Percentiles rank a stretch among this genome's conserved stretches.
phyloP scores from a whole-genome alignment of 2,888 invertebrate genomes.

The Lobophora halterata region DNA sequence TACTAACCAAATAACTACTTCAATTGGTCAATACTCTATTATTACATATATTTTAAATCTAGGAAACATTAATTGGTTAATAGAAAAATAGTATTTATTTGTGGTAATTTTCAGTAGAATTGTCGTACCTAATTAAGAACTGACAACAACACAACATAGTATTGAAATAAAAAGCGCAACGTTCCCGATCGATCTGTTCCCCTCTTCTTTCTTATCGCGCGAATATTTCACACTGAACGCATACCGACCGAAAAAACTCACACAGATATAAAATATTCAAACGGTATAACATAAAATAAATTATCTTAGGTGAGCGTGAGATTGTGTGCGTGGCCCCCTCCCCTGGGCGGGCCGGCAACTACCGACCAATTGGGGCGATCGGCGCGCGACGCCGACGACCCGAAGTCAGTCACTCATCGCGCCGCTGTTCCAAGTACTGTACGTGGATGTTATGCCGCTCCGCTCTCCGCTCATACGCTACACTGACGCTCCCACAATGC shows the following conservation, averaged over 20 bases:
- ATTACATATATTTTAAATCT: too few relatives aligned
- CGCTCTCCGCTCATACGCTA: conserved; percentile 19
- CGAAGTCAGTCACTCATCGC: conserved; percentile 66
- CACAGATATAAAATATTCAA: conserved; percentile 81
- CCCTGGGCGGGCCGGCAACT: conserved; percentile 69
- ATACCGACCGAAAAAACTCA: conserved; percentile 79
- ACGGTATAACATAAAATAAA: conserved; percentile 81
- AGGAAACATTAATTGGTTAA: too few relatives aligned
- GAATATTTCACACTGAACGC: conserved; percentile 81
- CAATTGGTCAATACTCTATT: too few relatives aligned
- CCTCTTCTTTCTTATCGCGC: conserved; percentile 80
- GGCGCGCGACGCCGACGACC: conserved; percentile 78
- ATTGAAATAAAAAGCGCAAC: conserved; percentile 76
- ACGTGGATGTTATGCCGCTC: too few relatives aligned
- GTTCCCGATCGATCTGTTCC: conserved; percentile 78
- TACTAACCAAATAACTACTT: too few relatives aligned
- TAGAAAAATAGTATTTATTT: too few relatives aligned
- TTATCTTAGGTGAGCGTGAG: conserved; percentile 77
- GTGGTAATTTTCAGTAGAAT: conserved; percentile 1
- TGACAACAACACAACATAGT: conserved; percentile 57
- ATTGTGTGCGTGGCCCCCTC: conserved; percentile 74
- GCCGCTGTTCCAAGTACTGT: conserved; percentile 42
- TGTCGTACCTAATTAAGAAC: conserved; percentile 23
- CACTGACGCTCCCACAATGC: conserved; percentile 13
- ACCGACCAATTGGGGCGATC: conserved; percentile 78